Percentiles rank a stretch among this genome's conserved stretches.
phyloP scores from a whole-genome alignment of 2,113 vertebrate genomes.

The Silurus asotus region DNA sequence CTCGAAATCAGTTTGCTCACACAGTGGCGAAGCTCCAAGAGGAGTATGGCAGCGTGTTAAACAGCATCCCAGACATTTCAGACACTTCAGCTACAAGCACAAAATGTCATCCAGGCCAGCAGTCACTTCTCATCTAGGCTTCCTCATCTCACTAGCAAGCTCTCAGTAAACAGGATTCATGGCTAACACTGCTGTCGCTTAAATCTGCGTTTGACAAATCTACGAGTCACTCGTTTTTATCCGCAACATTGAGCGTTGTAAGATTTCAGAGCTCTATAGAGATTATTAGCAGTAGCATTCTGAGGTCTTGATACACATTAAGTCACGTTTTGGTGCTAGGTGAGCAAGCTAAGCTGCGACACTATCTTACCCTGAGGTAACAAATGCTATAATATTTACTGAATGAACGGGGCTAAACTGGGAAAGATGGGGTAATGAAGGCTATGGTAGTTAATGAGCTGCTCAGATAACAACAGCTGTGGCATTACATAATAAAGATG shows the following conservation, averaged over 20 bases:
- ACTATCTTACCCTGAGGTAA: background rate
- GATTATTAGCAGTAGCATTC: background rate
- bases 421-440: background rate
- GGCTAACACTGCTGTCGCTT: background rate
- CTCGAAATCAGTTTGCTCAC: conserved; percentile 3
- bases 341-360: background rate
- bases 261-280: background rate
- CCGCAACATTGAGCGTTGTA: background rate
- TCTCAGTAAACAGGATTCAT: background rate
- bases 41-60: conserved; percentile 26
- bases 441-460: background rate
- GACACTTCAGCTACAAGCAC: background rate
- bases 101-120: conserved; percentile 21
- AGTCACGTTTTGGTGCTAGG: background rate
- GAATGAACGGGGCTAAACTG: background rate
- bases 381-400: background rate
- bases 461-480: background rate
- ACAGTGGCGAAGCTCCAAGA: background rate
- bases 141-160: background rate
- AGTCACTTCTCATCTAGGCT: conserved; percentile 32
- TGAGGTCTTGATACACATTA: background rate
- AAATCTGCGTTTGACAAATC: background rate
- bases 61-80: background rate
- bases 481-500: background rate
- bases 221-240: background rate